Base-by-base conservation (phyloP, 2,797 vertebrate species). In the Acipenser transmontanus region DNA sequence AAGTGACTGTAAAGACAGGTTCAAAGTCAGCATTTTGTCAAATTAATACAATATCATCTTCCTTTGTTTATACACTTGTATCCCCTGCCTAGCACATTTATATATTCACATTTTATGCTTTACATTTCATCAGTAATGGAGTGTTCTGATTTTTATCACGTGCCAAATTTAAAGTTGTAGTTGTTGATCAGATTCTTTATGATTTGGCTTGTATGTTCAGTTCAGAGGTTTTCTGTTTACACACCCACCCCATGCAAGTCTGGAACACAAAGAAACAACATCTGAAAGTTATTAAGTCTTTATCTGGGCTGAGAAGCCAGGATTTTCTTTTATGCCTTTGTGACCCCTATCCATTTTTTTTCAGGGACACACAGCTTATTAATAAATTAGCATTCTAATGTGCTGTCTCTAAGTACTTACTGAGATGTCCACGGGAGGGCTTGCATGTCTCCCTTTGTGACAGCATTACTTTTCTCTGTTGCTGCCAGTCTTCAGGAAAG, bases 221-320 rank as follows among this genome's bases (percentile, higher is more conserved):
- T 34, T 34, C 34, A 34, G 10, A 49, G 66, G 50, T 48, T 67
- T 67, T 50, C 66, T 62, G 49, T 67, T 13, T 66, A 11, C 50
- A 9, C 34, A 4, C 10, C 10, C 54, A 20, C 61, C 62, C 20
- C 67, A 34, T 68, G 52, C 61, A 13, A 14, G 61, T 34, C 34
- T 34, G 3, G 57, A 10, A 50, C 14, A 6, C 10, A 34, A 50
- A 6, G 17, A n/a, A 12, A 8, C 11, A 0, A 12, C 49, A 62
- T 17, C 51, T 47, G 3, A 34, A 4, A 59, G 20, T 52, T n/a
- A 47, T 11, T 8, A 34, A 20, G 49, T 11, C 77, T 57, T 57
- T 57, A 57, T 7, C 14, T 57, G 54, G 6, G 12, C 8, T 57
- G 54, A 57, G 14, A 57, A 57, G 54, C 54, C 54, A 57, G 54